Base-by-base conservation (phyloP, 2,113 vertebrate genomes). In the Daboia siamensis region DNA sequence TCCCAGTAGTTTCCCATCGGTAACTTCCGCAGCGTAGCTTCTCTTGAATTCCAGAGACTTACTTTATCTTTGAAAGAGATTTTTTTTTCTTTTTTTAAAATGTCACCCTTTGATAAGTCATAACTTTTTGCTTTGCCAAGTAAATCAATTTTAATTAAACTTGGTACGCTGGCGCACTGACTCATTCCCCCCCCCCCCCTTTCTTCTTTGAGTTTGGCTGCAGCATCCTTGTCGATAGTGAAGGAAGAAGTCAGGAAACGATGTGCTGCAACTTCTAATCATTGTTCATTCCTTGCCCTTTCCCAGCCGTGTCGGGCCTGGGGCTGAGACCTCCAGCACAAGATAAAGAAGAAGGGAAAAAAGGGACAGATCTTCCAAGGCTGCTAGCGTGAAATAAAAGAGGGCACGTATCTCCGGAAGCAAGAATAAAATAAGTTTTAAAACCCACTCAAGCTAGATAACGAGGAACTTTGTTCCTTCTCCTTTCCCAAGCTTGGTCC, bases 121-220 rank as follows among this genome's bases (percentile, higher is more conserved):
- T n/a, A 92, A 80, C 86, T 89, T 92, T 80, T 92, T 84, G 52
- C 52, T 89, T 89, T 84, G 87, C 91, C 87, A 89, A 89, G 87
- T 89, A 92, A 92, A 92, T 89, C 87, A 92, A 84, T 92, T 92
- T 92, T 89, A 92, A 92, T 90, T 93, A 92, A 91, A 90, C 26
- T 29, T 48, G 2, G 4, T 84, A 33, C 5, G 52, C 39, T 54
- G 9, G 44, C 51, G 33, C 8, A 21, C 61, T n/a, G 2, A n/a
- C 23, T 48, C 13, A 93, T n/a, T 89, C 11, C 20, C 54, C 91
- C 9, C 21, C 5, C 0, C 54, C 52, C 6, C 20, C 91, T 52
- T 55, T 39, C 39, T 39, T 17, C 26, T 87, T 54, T 7, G 4
- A 86, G 8, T 29, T 3, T 91, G n/a, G 1, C 52, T 20, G n/a